Evolutionary conservation across 2,888 invertebrate species (phyloP).

Genomic region (Drosophila atripex): DNA sequence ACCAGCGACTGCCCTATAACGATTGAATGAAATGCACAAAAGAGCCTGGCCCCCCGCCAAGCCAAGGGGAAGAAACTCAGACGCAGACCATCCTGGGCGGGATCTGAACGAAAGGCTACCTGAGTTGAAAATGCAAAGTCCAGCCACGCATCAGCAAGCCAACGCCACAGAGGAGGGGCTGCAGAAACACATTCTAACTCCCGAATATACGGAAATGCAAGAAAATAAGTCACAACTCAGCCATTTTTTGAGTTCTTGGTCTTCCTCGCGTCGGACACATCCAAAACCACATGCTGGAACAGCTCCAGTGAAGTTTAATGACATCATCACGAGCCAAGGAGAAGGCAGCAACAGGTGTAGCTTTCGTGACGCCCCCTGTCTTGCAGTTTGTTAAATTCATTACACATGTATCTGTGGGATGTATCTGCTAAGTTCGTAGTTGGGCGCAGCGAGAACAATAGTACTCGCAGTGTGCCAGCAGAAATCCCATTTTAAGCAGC

Average conservation of each 20-base stretch:
- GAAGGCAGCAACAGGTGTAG: constrained; percentile 64
- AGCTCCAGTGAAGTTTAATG: constrained; percentile 77
- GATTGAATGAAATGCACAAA: constrained; percentile 63
- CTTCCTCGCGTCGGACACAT: no score
- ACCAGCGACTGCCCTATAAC: constrained; percentile 7
- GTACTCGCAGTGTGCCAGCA: neutral
- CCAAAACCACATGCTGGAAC: no score
- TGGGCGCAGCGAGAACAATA: constrained; percentile 1
- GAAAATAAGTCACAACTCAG: constrained; percentile 54
- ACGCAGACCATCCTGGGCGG: constrained; percentile 67
- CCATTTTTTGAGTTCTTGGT: constrained; percentile 58
- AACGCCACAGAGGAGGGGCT: neutral
- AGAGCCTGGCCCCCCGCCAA: constrained; percentile 56
- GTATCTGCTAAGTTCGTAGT: constrained; percentile 9
- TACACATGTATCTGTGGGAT: no score
- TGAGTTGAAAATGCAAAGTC: constrained; percentile 78
- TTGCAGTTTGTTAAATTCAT: constrained; percentile 62
- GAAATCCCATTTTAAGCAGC: neutral
- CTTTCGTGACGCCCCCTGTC: constrained; percentile 31
- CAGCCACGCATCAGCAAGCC: constrained; percentile 61
- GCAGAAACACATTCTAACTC: neutral
- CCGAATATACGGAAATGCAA: constrained; percentile 45
- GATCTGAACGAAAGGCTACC: constrained; percentile 75
- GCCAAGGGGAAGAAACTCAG: constrained; percentile 25
- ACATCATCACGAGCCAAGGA: constrained; percentile 59